Percentiles rank a stretch among this genome's conserved stretches.
phyloP scores from a whole-genome alignment of 2,113 vertebrate genomes.

The Chroicocephalus ridibundus region DNA sequence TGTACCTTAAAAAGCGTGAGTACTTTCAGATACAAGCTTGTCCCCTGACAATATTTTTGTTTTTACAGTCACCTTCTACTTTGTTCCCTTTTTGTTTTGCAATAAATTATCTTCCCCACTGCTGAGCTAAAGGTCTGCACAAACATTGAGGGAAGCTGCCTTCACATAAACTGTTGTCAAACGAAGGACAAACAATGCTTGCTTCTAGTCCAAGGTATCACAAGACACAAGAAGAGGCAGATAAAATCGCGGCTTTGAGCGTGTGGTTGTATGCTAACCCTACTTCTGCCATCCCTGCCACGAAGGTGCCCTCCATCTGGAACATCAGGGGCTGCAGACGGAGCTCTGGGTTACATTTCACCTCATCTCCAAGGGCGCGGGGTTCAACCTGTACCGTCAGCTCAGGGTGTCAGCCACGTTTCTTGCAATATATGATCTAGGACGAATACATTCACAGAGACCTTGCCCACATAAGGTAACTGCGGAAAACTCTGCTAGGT shows the following conservation, averaged over 20 bases:
- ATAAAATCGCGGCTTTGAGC: not conserved
- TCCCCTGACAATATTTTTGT: not conserved
- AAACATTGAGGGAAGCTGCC: not conserved
- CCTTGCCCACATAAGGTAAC: not conserved
- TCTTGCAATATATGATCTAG: not conserved
- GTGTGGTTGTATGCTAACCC: not conserved
- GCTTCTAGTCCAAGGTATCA: not conserved
- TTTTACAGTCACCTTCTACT: conserved; percentile 33
- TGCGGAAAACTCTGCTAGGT: not conserved
- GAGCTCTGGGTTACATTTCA: not conserved
- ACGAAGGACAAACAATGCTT: not conserved
- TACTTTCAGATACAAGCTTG: not conserved
- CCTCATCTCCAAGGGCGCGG: not conserved
- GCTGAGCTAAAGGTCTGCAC: not conserved
- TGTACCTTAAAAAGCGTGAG: not conserved
- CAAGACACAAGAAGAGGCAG: not conserved
- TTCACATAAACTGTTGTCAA: conserved; percentile 38
- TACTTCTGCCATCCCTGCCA: not conserved
- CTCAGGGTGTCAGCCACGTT: not conserved
- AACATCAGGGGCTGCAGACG: not conserved
- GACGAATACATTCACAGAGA: not conserved
- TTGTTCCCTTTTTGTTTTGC: not conserved
- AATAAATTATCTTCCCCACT: conserved; percentile 11
- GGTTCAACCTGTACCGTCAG: not conserved
- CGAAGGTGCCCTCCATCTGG: not conserved